Percentiles rank a stretch among this genome's conserved stretches.
Conservation (phyloP, 2,797 vertebrate genomes). For the Sitta carolinensis region DNA sequence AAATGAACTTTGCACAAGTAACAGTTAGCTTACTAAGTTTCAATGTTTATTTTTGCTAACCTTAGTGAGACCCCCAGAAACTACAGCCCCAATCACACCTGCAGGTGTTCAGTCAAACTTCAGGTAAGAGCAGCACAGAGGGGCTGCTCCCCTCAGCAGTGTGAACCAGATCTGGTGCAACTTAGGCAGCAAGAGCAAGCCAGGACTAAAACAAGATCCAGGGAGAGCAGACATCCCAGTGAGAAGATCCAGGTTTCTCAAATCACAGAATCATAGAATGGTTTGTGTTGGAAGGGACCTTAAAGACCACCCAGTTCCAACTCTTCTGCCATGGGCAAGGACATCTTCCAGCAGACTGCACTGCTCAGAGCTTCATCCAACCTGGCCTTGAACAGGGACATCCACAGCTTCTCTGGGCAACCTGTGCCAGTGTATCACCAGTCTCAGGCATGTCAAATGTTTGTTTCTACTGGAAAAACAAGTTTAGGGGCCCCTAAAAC, state of each 20-base stretch:
- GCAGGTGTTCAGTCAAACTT: background rate
- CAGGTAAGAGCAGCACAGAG: fast-evolving
- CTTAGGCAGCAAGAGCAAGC: background rate
- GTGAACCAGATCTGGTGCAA: fast-evolving
- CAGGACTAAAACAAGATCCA: background rate
- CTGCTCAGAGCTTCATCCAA: background rate
- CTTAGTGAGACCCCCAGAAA: background rate
- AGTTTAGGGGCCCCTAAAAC: background rate
- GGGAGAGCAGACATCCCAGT: background rate
- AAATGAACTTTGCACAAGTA: background rate
- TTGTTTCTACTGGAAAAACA: background rate
- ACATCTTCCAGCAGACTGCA: background rate
- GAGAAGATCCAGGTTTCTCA: background rate
- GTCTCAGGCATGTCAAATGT: background rate
- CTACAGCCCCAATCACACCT: background rate
- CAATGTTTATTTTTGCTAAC: background rate
- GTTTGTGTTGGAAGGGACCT: background rate
- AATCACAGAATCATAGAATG: background rate
- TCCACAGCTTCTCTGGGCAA: background rate
- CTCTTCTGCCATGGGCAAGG: too few species aligned
- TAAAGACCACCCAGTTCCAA: background rate
- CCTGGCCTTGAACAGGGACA: background rate
- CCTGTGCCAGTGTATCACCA: background rate
- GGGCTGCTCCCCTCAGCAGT: background rate
- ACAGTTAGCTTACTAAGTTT: background rate